Evolutionary conservation across 2,797 vertebrate species (phyloP), one percentile per base, ranked within the genome.

Genomic region (Typhlichthys subterraneus): DNA sequence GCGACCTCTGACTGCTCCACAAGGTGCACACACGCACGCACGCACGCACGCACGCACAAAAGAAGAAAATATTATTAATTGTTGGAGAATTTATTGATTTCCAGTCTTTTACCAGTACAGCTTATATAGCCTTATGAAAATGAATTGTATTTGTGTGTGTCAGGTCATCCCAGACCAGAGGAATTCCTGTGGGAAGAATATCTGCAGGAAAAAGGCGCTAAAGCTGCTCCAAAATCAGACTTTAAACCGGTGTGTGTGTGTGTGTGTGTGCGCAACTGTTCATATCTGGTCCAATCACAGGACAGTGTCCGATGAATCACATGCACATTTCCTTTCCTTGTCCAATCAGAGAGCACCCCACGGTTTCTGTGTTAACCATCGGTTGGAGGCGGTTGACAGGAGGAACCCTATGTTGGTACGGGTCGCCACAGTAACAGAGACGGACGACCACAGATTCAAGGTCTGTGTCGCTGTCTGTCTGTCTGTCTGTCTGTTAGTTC

Each of bases 141-240:
- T 19, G 19, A 19, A 19, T 19, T 49, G 23, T 51, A 31, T 57
- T 11, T 48, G 15, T 55, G 45, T 45, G 15, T 53, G 51, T n/a
- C 42, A 95, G 95, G 92, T 76, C 91, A 92, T 72, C 91, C 92
- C 2, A 89, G 94, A 83, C 92, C 94, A 63, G 93, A 94, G 82
- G 83, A 80, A 59, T 97, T 97, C 83, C 85, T 92, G n/a, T 98
- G 97, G 95, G 92, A 91, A 57, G 91, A 94, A 1, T 97, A 96
- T 71, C 87, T 97, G 68, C 88, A 95, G 84, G 93, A 96, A 75
- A 94, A 91, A 2, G 84, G 89, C 15, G 89, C 93, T 3, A 88
- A 87, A 15, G 92, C 94, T 38, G 94, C 92, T 67, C 94, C 95
- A 67, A 86, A 84, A 68, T 85, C 93, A 80, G 92, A 93, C 9